Evolutionary conservation across 2,888 invertebrate species (phyloP).

Genomic region (Amiota minor): DNA sequence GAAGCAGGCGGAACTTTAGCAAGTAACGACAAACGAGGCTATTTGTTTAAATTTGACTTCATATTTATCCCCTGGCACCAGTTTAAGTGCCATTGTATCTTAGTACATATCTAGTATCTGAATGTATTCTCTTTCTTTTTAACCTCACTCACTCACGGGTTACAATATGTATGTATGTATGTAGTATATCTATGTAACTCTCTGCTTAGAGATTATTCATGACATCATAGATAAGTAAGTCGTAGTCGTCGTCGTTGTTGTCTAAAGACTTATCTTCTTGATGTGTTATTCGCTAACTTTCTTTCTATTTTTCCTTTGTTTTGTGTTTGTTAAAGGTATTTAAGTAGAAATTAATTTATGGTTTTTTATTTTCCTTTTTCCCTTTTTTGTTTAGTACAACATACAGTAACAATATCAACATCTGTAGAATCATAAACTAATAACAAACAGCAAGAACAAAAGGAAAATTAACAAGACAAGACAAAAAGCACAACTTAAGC

Average conservation of each 20-base stretch:
- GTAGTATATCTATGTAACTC: background rate
- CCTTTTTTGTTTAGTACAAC: too few relatives aligned
- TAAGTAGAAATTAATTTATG: background rate
- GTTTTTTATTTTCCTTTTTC: too few relatives aligned
- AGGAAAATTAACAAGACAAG: too few relatives aligned
- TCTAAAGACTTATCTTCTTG: constrained; percentile 11
- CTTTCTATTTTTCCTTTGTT: background rate
- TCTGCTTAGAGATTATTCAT: constrained; percentile 3
- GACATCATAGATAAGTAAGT: constrained; percentile 8
- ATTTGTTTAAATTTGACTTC: constrained; percentile 26
- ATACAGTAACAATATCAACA: too few relatives aligned
- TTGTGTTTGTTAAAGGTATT: constrained; percentile 8
- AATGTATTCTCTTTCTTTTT: background rate
- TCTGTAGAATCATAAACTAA: too few relatives aligned
- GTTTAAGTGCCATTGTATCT: background rate
- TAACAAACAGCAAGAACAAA: too few relatives aligned
- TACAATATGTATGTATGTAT: background rate
- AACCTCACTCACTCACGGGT: background rate
- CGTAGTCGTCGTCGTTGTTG: constrained; percentile 1
- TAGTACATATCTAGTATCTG: background rate
- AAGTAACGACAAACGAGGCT: background rate
- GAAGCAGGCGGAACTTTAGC: too few relatives aligned
- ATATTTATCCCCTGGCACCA: background rate
- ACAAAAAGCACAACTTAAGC: too few relatives aligned
- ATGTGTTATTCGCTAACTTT: constrained; percentile 1